These are phyloP conservation scores for Apamea crenata DNA, from an alignment of 2,888 invertebrate genomes.

Conservation along the genomic window DNA sequence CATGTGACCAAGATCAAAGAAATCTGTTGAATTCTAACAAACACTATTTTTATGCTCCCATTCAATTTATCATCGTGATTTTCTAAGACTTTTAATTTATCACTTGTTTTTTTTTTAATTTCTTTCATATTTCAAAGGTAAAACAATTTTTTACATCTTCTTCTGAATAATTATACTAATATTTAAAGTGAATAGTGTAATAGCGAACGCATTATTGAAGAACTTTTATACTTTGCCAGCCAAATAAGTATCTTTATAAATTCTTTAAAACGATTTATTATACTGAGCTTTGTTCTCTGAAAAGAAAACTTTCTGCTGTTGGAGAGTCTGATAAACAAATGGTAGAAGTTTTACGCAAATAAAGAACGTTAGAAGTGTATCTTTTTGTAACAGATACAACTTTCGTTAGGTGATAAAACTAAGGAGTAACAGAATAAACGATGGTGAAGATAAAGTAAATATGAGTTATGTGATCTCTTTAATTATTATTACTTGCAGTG, in stretches of 20 bases:
- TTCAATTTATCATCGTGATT: slow-evolving; percentile 39
- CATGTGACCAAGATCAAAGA: slow-evolving; percentile 56
- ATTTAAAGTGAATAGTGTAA: slow-evolving; percentile 31
- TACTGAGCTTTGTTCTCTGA: slow-evolving; percentile 67
- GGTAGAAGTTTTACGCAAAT: slow-evolving; percentile 71
- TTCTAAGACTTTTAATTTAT: slow-evolving; percentile 42
- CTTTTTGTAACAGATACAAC: slow-evolving; percentile 60
- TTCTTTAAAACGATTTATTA: slow-evolving; percentile 71
- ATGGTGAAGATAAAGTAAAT: slow-evolving; percentile 17
- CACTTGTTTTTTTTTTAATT: slow-evolving; percentile 20
- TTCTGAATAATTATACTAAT: slow-evolving; percentile 27
- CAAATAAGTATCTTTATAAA: slow-evolving; percentile 56
- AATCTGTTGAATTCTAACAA: slow-evolving; percentile 24
- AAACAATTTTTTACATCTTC: slow-evolving; percentile 20
- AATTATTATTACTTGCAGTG: slow-evolving; percentile 24
- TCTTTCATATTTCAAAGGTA: slow-evolving; percentile 18
- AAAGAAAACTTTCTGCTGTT: slow-evolving; percentile 70
- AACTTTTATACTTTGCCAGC: slow-evolving; percentile 45
- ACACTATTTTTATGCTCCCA: slow-evolving; percentile 34
- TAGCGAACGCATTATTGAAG: slow-evolving; percentile 45
- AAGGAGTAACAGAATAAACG: slow-evolving; percentile 40
- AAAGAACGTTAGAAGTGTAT: slow-evolving; percentile 70
- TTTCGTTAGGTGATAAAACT: slow-evolving; percentile 53
- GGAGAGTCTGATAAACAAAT: slow-evolving; percentile 74
- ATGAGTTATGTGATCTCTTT: slow-evolving; percentile 7